These are phyloP conservation scores for Drosophila mayaguana DNA, from an alignment of 2,888 invertebrate species.

Conservation along the genomic window DNA sequence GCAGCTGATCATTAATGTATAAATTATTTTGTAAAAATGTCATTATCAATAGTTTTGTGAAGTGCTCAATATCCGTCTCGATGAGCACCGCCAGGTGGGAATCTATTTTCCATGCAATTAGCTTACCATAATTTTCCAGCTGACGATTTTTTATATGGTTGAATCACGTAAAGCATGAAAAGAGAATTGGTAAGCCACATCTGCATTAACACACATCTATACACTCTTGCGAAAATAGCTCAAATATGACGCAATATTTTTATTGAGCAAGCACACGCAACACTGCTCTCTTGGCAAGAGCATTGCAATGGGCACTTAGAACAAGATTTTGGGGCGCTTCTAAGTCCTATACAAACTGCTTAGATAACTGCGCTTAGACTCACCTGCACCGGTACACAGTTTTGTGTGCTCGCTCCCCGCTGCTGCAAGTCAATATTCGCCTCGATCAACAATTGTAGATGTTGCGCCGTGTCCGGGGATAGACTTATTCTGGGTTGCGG, in stretches of 20 bases:
- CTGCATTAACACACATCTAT: conserved; percentile 2
- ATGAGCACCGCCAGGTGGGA: conserved; percentile 91
- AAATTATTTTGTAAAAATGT: conserved; percentile 90
- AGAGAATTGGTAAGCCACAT: conserved; percentile 17
- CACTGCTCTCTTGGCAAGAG: background rate
- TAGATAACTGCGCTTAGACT: conserved; percentile 22
- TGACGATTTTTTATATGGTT: conserved; percentile 72
- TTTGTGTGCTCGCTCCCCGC: conserved; percentile 21
- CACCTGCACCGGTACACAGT: conserved; percentile 72
- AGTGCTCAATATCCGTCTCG: conserved; percentile 91
- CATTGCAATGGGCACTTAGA: background rate
- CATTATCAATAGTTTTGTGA: conserved; percentile 89
- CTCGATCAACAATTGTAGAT: conserved; percentile 83
- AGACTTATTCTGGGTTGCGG: conserved; percentile 41
- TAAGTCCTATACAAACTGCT: background rate
- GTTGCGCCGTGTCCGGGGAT: conserved; percentile 52
- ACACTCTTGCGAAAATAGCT: background rate
- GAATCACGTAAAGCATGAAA: conserved; percentile 33
- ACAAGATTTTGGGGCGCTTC: background rate
- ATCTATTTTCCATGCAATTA: conserved; percentile 92
- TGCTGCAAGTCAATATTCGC: conserved; percentile 76
- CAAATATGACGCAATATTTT: conserved; percentile 32
- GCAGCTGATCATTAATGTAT: conserved; percentile 91
- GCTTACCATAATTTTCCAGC: conserved; percentile 92
- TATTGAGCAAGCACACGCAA: conserved; percentile 40